Evolutionary conservation across 2,113 vertebrate genomes (phyloP), one percentile per base, ranked within the genome.

Genomic region (Semnornis frantzii): DNA sequence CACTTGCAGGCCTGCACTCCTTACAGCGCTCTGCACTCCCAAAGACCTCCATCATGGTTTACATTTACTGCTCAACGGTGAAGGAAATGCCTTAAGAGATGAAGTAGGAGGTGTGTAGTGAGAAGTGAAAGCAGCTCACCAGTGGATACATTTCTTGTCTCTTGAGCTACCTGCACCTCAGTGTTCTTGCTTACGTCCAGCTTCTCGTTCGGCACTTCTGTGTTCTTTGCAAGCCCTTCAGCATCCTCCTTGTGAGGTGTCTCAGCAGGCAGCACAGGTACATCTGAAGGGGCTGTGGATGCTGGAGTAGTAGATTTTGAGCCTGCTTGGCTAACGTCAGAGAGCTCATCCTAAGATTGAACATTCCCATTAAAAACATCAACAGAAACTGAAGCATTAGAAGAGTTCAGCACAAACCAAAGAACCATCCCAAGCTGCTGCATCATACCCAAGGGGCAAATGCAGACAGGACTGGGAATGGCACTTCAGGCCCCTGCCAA

Each of bases 271-370:
- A 97, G 95, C 57, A 85, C 93, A 64, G 97, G 96, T 44, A 96
- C 96, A 59, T 98, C 98, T 19, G 98, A 98, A 71, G 98, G 92
- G 44, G 97, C 89, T 27, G 96, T 97, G 89, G 98, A 98, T 82
- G 98, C 98, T 28, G 98, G 98, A 20, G 98, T 98, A 55, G 97
- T 98, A 21, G 98, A 98, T 96, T 98, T 99, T 85, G 98, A 98
- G 73, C 97, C 97, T 80, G 97, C 88, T 48, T 97, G 98, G 96
- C 97, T 98, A 31, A 96, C 89, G 58, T 97, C 97, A 76, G 98
- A 98, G 85, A 99, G 96, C 92, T 99, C 99, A 98, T 99, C 99
- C 99, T 99, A 92, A 69, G 96, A 93, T 34, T 31, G 44, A 80
- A 59, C 63, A 64, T 71, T 39, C 73, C 42, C 82, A 82, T 75